Percentiles rank a stretch among this genome's conserved stretches.
phyloP scores from a whole-genome alignment of 2,888 invertebrate species.

The Anaspis maculata region DNA sequence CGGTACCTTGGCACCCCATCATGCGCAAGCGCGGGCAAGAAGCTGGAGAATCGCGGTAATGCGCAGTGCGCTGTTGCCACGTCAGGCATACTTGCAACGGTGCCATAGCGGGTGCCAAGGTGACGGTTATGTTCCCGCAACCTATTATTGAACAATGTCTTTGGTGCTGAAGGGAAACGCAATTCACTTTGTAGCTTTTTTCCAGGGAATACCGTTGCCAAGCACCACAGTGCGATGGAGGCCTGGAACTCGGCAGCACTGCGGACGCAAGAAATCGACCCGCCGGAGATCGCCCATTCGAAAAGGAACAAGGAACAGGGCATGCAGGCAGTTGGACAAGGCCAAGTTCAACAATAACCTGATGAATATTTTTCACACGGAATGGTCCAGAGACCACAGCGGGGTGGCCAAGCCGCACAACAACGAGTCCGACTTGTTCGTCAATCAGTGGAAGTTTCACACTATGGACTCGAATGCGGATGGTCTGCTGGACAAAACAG shows the following conservation, averaged over 20 bases:
- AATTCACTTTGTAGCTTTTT: too few species aligned
- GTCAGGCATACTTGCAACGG: too few species aligned
- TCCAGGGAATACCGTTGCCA: conserved; percentile 69
- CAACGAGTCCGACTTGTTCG: conserved; percentile 43
- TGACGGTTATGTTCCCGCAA: too few species aligned
- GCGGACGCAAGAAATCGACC: conserved; percentile 43
- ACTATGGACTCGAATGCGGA: conserved; percentile 75
- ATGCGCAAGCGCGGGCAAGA: too few species aligned
- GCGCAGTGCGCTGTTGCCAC: too few species aligned
- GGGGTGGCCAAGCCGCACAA: conserved; percentile 29
- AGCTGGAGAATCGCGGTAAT: too few species aligned
- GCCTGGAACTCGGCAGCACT: conserved; percentile 58
- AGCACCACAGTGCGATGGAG: conserved; percentile 61
- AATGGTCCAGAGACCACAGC: conserved; percentile 46
- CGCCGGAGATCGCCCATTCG: conserved; percentile 53
- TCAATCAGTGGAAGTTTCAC: conserved; percentile 86
- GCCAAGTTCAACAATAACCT: conserved; percentile 76
- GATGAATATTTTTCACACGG: conserved; percentile 75
- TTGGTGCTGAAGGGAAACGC: too few species aligned
- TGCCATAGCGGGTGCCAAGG: too few species aligned
- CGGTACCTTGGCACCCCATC: too few species aligned
- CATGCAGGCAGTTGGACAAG: conserved; percentile 68
- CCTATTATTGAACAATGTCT: too few species aligned
- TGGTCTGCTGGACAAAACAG: conserved; percentile 66
- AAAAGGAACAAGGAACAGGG: conserved; percentile 34